phyloP scores from a whole-genome alignment of 2,888 invertebrate genomes.

The Callosobruchus maculatus region DNA sequence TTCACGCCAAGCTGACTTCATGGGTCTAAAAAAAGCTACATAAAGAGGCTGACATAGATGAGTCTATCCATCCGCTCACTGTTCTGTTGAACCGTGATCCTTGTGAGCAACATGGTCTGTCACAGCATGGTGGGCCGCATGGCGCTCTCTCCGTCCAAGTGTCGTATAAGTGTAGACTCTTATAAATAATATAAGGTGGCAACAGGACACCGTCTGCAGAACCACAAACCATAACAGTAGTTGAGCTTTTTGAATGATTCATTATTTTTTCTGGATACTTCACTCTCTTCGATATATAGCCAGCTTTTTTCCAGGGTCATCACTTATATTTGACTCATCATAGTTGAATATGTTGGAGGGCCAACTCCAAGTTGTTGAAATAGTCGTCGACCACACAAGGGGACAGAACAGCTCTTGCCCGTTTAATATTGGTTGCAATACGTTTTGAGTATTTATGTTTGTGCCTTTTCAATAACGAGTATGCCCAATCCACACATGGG shows the following conservation, averaged over 20 bases:
- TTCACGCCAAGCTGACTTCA: too few relatives aligned
- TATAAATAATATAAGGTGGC: constrained; percentile 4
- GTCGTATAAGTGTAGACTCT: background rate
- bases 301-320: background rate
- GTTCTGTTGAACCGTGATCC: background rate
- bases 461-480: too few relatives aligned
- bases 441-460: background rate
- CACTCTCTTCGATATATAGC: too few relatives aligned
- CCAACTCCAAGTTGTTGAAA: background rate
- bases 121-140: background rate
- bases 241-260: background rate
- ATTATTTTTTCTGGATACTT: background rate
- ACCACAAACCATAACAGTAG: background rate
- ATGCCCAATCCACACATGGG: too few relatives aligned
- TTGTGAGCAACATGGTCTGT: background rate
- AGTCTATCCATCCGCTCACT: background rate
- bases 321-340: background rate
- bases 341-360: constrained; percentile 1
- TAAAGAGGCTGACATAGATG: too few relatives aligned
- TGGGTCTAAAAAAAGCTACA: too few relatives aligned
- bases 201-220: background rate
- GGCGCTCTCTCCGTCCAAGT: background rate
- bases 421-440: background rate
- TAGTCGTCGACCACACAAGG: too few relatives aligned
- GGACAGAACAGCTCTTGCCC: background rate